Evolutionary conservation across 2,888 invertebrate species (phyloP).

Genomic region (Opisthograptis luteolata): DNA sequence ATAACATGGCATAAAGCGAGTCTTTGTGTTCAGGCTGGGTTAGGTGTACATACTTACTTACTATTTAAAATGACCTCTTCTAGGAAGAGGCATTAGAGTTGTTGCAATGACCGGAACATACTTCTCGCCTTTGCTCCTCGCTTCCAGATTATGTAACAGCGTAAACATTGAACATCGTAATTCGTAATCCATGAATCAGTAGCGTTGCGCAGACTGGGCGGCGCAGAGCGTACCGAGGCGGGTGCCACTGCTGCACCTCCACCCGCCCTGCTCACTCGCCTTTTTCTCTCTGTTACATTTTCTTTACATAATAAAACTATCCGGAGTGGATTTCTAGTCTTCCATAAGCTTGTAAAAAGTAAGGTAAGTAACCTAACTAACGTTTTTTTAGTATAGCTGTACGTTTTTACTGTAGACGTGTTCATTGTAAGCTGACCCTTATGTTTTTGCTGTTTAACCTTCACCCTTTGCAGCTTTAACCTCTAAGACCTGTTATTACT

Average conservation of each 20-base stretch:
- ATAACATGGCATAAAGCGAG: too few species aligned
- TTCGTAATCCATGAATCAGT: constrained; percentile 37
- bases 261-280: constrained; percentile 51
- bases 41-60: too few species aligned
- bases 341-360: constrained; percentile 18
- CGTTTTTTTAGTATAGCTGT: not conserved
- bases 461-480: constrained; percentile 1
- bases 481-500: not conserved
- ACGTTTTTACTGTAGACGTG: not conserved
- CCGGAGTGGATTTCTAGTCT: constrained; percentile 26
- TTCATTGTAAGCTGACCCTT: not conserved
- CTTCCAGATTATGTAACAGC: not conserved
- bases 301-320: constrained; percentile 10
- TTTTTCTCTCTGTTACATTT: constrained; percentile 6
- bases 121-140: too few species aligned
- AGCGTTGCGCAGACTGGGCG: constrained; percentile 57
- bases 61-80: too few species aligned
- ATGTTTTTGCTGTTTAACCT: not conserved
- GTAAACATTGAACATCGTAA: constrained; percentile 21
- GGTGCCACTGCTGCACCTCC: constrained; percentile 53
- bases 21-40: too few species aligned
- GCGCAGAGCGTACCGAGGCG: constrained; percentile 40
- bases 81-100: too few species aligned
- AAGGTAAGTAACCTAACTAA: constrained; percentile 19
- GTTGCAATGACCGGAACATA: too few species aligned